Evolutionary conservation across 2,888 invertebrate genomes (phyloP), one percentile per base, ranked within the genome.

Genomic region (Beris morrisii): DNA sequence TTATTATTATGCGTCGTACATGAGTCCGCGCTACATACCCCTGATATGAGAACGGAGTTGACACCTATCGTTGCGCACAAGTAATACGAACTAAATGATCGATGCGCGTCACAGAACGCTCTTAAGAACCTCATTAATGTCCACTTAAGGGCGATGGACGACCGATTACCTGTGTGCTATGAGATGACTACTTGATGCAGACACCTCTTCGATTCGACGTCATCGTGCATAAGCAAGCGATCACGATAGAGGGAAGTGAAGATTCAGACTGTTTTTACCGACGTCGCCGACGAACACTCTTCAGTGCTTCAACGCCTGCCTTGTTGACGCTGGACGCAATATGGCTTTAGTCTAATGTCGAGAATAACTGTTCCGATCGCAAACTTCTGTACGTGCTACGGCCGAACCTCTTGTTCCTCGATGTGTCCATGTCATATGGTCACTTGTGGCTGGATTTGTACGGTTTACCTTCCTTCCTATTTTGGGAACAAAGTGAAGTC

Each of bases 381-480:
- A 50, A 59, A 61, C 52, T 50, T 61, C 22, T 9, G 45, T 52
- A 50, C 61, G 52, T 61, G 61, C 31, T 15, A 48, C 50, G 32
- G 5, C 28, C 50, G 59, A 59, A 58, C 58, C 32, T 38, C 5
- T 38, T 5, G 7, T 38, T 38, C 38, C 9, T 5, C 7, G 9
- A 38, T 9, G 5, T 38, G 38, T 38, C 38, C 22, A 22, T 22
- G 22, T 22, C 22, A 22, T 22, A 22, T 38, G 38, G 38, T 38
- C 5, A 38, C 38, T 9, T 9, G 7, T 5, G 5, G 38, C 32
- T 13, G 52, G 28, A 15, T 30, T 9, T 15, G 31, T 48, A 59
- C 59, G 61, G 61, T 61, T 13, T 50, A 12, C 50, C 52, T 61
- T 61, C 61, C 61, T 45, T 61, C 61, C 52, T 61, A 31, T 61